Evolutionary conservation across 1,140 invertebrate genomes (phyloP).

Genomic region (Caerostris darwini): DNA sequence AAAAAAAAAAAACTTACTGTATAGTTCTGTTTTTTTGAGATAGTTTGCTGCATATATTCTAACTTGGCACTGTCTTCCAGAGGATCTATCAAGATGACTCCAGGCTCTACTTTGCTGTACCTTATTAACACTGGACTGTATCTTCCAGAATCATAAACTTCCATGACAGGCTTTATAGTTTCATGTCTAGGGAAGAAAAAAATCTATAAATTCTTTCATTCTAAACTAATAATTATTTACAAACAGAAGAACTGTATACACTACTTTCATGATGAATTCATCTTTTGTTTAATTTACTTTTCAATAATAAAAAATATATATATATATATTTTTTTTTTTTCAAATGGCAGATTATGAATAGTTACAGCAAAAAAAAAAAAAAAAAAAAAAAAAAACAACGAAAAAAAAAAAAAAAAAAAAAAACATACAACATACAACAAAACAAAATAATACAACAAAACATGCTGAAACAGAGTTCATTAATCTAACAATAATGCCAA

Average conservation of each 20-base stretch:
- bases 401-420: no score
- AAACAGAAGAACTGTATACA: neutral
- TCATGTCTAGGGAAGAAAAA: neutral
- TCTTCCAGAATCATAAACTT: slow-evolving; percentile 89
- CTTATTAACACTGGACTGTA: slow-evolving; percentile 92
- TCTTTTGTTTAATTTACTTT: no score
- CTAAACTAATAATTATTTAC: neutral
- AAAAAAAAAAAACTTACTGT: neutral
- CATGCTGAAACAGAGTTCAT: no score
- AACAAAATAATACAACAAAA: no score
- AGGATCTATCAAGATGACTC: slow-evolving; percentile 89
- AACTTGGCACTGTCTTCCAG: slow-evolving; percentile 90
- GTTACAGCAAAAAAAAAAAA: no score
- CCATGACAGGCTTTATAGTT: slow-evolving; percentile 75
- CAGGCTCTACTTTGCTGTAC: slow-evolving; percentile 89
- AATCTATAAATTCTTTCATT: neutral
- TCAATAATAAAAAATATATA: no score
- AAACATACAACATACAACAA: no score
- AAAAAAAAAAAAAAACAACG: no score
- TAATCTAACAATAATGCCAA: no score
- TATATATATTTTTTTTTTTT: no score
- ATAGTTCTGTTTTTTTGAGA: slow-evolving; percentile 78
- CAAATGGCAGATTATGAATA: no score
- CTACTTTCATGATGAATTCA: neutral
- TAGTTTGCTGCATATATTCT: slow-evolving; percentile 85